Evolutionary conservation across 1,140 invertebrate genomes (phyloP).

Genomic region (Aphelenchoides besseyi): DNA sequence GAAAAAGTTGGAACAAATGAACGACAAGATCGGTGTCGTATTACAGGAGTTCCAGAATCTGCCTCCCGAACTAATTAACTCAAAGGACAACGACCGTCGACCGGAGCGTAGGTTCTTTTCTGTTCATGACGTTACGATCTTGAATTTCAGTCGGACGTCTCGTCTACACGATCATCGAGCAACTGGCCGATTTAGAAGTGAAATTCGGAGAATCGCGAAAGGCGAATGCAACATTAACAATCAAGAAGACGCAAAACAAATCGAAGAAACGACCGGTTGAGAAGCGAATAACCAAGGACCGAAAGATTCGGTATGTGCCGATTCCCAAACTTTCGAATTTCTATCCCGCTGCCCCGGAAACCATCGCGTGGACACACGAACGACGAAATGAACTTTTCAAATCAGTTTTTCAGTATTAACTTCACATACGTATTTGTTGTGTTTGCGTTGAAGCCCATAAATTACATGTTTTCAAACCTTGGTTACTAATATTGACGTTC

Average conservation of each 20-base stretch:
- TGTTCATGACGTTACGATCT: no score
- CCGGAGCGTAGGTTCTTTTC: background rate
- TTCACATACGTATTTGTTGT: no score
- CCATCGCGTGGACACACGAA: constrained; percentile 54
- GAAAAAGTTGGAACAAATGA: constrained; percentile 77
- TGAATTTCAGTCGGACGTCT: background rate
- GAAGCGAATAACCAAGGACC: constrained; percentile 81
- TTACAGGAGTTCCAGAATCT: background rate
- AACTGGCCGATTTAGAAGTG: background rate
- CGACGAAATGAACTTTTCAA: constrained; percentile 59
- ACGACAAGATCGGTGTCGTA: constrained; percentile 57
- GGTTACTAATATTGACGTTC: no score
- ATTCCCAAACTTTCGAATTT: constrained; percentile 87
- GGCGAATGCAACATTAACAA: background rate
- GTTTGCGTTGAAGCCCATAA: no score
- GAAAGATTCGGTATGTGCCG: constrained; percentile 74
- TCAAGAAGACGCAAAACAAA: background rate
- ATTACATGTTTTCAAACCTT: no score
- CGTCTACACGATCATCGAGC: background rate
- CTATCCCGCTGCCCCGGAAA: constrained; percentile 51
- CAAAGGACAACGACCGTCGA: background rate
- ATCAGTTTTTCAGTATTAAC: constrained; percentile 49
- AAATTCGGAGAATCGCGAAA: background rate
- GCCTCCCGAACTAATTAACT: background rate
- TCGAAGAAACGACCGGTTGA: constrained; percentile 68